Conservation (phyloP, 2,888 invertebrate genomes). For the Heteromurus nitidus region DNA sequence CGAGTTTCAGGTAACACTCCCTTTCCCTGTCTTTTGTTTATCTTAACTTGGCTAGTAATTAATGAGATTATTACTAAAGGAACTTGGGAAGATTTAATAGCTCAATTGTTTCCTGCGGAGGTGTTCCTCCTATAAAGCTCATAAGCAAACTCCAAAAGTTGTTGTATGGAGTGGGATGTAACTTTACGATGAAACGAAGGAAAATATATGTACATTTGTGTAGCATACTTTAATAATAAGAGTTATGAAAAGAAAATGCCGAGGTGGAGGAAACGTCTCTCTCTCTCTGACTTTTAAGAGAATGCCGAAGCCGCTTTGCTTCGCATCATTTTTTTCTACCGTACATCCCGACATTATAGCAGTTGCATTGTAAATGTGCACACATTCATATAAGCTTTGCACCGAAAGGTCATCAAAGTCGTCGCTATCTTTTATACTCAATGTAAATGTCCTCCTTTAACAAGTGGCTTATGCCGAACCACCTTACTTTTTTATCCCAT, state of each 20-base stretch:
- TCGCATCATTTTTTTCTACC: background rate
- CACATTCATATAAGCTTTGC: background rate
- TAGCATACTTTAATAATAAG: background rate
- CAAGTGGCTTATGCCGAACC: background rate
- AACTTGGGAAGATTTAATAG: slow-evolving; percentile 40
- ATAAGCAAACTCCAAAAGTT: slow-evolving; percentile 4
- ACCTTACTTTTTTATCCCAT: background rate
- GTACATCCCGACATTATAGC: background rate
- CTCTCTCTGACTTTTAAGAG: background rate
- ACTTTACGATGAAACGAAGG: slow-evolving; percentile 1
- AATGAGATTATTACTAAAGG: slow-evolving; percentile 38
- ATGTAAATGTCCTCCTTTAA: slow-evolving; percentile 4
- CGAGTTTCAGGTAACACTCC: slow-evolving; percentile 40
- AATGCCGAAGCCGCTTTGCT: background rate
- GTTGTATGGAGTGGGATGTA: slow-evolving; percentile 30
- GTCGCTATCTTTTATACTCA: background rate
- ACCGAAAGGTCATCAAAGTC: slow-evolving; percentile 16
- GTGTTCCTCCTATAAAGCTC: slow-evolving; percentile 46
- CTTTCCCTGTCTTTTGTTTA: slow-evolving; percentile 57
- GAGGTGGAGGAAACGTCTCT: background rate
- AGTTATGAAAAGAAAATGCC: background rate
- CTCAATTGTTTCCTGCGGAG: slow-evolving; percentile 62
- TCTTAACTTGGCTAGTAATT: slow-evolving; percentile 41
- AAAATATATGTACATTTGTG: background rate
- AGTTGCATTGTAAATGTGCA: background rate